phyloP scores from a whole-genome alignment of 1,140 invertebrate genomes.

The Hyphantria cunea region DNA sequence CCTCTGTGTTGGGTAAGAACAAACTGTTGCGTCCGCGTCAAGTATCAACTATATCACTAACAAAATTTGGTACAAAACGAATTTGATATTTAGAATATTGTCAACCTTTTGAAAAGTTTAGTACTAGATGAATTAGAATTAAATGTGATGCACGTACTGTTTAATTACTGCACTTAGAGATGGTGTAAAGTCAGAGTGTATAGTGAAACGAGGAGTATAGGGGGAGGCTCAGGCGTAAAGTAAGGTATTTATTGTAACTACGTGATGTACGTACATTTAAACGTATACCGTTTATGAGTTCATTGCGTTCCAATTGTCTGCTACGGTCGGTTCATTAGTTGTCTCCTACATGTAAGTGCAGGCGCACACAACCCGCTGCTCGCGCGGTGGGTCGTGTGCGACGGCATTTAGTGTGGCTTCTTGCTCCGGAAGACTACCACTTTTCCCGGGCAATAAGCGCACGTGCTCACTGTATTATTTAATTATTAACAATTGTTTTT shows the following conservation, averaged over 20 bases:
- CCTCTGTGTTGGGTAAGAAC: conserved; percentile 42
- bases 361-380: conserved; percentile 4
- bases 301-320: conserved; percentile 21
- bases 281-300: conserved; percentile 8
- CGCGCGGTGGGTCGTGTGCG: conserved; percentile 10
- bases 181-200: conserved; percentile 21
- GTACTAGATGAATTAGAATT: conserved; percentile 53
- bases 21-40: conserved; percentile 31
- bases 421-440: conserved; percentile 77
- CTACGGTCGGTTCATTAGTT: conserved; percentile 25
- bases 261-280: neutral
- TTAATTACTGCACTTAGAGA: conserved; percentile 65
- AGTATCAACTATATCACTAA: conserved; percentile 33
- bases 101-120: conserved; percentile 56
- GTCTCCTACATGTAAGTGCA: conserved; percentile 20
- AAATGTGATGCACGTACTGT: conserved; percentile 69
- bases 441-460: conserved; percentile 80
- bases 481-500: conserved; percentile 55
- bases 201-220: neutral
- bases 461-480: conserved; percentile 72
- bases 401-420: conserved; percentile 48
- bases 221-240: conserved; percentile 41
- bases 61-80: conserved; percentile 73
- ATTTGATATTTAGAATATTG: conserved; percentile 59
- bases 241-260: conserved; percentile 30